Percentiles rank a stretch among this genome's conserved stretches.
Conservation (phyloP, 2,113 vertebrate genomes). For the rat (Rattus norvegicus) region DNA sequence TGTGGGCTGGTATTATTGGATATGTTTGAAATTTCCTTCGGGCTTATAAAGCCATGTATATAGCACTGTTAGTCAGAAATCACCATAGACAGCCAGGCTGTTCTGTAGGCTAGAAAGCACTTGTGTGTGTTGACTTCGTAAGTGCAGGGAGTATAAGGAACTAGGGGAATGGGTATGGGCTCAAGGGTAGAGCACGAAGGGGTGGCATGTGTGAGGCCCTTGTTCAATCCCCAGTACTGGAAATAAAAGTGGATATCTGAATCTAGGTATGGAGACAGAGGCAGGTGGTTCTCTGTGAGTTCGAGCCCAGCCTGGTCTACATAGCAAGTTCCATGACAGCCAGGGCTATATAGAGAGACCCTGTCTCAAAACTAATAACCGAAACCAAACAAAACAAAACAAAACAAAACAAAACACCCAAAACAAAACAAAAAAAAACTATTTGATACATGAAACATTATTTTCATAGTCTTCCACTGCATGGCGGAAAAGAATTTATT, state of each 20-base stretch:
- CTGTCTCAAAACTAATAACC: neutral
- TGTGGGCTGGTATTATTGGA: neutral
- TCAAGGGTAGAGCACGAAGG: neutral
- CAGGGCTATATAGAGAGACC: neutral
- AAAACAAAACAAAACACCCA: neutral
- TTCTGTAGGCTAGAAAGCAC: conserved; percentile 23
- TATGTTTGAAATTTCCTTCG: conserved; percentile 29
- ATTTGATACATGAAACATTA: neutral
- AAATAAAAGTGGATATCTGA: neutral
- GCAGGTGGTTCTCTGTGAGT: neutral
- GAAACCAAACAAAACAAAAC: neutral
- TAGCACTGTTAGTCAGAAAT: neutral
- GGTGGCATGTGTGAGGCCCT: neutral
- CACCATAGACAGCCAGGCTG: neutral
- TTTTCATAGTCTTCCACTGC: neutral
- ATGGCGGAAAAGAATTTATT: neutral
- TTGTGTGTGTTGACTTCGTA: neutral
- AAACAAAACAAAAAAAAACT: no score
- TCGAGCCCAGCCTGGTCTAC: neutral
- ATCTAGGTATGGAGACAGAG: neutral
- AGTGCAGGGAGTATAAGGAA: conserved; percentile 2
- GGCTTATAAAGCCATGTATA: neutral
- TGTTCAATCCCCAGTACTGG: neutral
- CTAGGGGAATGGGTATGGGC: neutral
- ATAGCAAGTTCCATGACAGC: neutral